These are phyloP conservation scores for Stenolophus ochropezus DNA, from an alignment of 2,888 invertebrate species.

Conservation along the genomic window DNA sequence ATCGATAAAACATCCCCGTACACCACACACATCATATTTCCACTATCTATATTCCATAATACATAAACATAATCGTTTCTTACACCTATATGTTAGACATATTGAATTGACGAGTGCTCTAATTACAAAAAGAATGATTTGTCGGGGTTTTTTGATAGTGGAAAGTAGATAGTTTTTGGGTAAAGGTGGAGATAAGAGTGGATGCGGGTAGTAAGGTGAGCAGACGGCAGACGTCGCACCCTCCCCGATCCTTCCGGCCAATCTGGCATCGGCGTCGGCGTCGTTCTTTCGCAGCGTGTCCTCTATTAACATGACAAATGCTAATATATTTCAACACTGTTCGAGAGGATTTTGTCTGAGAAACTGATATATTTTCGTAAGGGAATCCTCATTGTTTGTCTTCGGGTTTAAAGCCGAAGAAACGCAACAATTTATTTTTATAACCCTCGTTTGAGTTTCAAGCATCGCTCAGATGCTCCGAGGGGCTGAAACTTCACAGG, in stretches of 20 bases:
- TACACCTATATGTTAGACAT: too few species aligned
- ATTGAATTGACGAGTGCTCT: too few species aligned
- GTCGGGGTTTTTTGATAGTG: too few species aligned
- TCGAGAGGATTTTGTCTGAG: conserved; percentile 71
- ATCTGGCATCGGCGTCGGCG: conserved; percentile 29
- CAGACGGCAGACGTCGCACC: background rate
- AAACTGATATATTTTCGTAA: conserved; percentile 69
- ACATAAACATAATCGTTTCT: too few species aligned
- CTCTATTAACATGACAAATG: conserved; percentile 74
- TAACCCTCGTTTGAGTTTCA: conserved; percentile 42
- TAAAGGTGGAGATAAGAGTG: conserved; percentile 39
- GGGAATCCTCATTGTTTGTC: conserved; percentile 64
- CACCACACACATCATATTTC: conserved; percentile 11
- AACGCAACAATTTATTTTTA: conserved; percentile 58
- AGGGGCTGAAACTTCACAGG: conserved; percentile 14
- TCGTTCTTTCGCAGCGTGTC: conserved; percentile 29
- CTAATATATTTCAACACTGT: conserved; percentile 73
- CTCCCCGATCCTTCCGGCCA: conserved; percentile 39
- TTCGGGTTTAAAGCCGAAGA: conserved; percentile 54
- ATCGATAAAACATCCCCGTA: conserved; percentile 23
- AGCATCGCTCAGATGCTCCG: background rate
- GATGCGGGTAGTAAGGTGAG: conserved; percentile 53
- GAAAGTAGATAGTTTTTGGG: too few species aligned
- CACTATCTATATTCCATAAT: too few species aligned
- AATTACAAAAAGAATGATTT: too few species aligned